Evolutionary conservation across 2,888 invertebrate species (phyloP), one percentile per base, ranked within the genome.

Genomic region (Amblyjoppa proteus): DNA sequence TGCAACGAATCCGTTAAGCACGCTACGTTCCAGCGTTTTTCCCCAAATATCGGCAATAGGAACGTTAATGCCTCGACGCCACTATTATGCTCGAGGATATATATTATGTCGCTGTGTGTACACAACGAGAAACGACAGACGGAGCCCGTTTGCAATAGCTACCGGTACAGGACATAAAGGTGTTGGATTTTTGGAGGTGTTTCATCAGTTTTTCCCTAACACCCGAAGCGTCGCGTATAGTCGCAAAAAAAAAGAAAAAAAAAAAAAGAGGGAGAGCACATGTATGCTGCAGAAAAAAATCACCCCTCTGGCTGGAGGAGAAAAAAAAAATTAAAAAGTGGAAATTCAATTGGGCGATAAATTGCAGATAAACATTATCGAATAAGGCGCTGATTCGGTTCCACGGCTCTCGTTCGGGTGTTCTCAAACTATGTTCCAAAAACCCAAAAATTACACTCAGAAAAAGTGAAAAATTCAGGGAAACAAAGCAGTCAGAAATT

Each of bases 1-100:
- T 93, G 94, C 92, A 88, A 90, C 93, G 92, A 93, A 94, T 94
- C 93, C 92, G 93, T 93, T 93, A 91, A 64, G 90, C 88, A 91
- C 89, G 90, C 90, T 73, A 73, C 61, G 89, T 90, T 56, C 69
- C 20, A 49, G 87, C 13, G 89, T 93, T 93, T 94, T 93, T 93
- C 93, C 94, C 94, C 90, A 93, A 94, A 93, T 93, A 91, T 93
- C 90, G 88, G 91, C 92, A 93, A 93, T 93, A 93, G 45, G 45
- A 49, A 93, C 93, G 91, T 90, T 91, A 92, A 91, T 91, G 89
- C 92, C 87, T 91, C 91, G 91, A 91, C 91, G 89, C 90, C 88
- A 89, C 92, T 89, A 92, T 92, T 93, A 92, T 93, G 86, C 88
- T 58, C 89, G 83, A 83, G 73, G 73, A 83, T 74, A 92, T 92